These are phyloP conservation scores for Spondyliosoma cantharus DNA, from an alignment of 2,797 vertebrate genomes.

Conservation along the genomic window DNA sequence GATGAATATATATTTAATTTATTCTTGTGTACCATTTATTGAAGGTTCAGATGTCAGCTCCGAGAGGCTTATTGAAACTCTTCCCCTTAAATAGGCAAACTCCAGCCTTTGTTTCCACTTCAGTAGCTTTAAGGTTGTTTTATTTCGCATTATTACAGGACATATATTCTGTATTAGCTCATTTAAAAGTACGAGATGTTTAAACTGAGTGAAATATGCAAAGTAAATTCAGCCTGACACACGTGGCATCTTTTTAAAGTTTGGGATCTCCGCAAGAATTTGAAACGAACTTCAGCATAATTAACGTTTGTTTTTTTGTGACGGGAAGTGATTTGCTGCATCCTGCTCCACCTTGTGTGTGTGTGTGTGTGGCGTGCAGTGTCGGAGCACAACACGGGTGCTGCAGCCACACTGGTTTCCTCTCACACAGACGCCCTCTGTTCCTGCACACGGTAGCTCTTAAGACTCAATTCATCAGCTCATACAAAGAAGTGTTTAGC, in stretches of 20 bases:
- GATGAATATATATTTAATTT: not conserved
- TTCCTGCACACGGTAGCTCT: slow-evolving; percentile 60
- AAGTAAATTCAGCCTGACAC: not conserved
- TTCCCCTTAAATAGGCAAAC: too few species aligned
- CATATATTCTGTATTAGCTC: not conserved
- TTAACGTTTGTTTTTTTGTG: not conserved
- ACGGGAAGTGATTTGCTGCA: slow-evolving; percentile 1
- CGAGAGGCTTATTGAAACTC: not conserved
- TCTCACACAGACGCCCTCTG: slow-evolving; percentile 65
- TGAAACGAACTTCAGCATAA: not conserved
- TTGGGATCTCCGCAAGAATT: not conserved
- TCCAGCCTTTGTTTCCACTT: not conserved
- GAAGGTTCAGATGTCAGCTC: not conserved
- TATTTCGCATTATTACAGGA: not conserved
- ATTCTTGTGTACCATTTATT: not conserved
- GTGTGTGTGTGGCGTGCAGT: not conserved
- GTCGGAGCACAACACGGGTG: not conserved
- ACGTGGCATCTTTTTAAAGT: not conserved
- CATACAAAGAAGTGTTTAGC: slow-evolving; percentile 69
- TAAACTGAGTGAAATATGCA: not conserved
- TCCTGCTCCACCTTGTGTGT: not conserved
- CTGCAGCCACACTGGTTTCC: slow-evolving; percentile 13
- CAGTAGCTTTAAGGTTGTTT: not conserved
- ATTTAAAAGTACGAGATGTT: not conserved
- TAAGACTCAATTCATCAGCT: slow-evolving; percentile 61